Percentiles rank a stretch among this genome's conserved stretches.
These are phyloP conservation scores for Agonum fuliginosum DNA, from an alignment of 2,888 invertebrate species.

Conservation along the genomic window DNA sequence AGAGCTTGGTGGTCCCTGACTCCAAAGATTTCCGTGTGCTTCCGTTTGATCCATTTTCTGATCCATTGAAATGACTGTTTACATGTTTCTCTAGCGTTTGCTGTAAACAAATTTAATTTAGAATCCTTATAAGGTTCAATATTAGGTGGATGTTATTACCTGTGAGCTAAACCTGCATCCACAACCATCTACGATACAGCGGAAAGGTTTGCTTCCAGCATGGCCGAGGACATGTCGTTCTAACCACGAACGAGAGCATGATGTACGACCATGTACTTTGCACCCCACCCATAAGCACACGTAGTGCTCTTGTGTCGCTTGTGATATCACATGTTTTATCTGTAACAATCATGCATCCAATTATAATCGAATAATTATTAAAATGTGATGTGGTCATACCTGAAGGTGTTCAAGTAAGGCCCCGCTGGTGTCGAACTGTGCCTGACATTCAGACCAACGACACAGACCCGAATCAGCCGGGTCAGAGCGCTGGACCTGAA, in stretches of 20 bases:
- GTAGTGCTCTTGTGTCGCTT: conserved; percentile 88
- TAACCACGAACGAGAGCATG: conserved; percentile 94
- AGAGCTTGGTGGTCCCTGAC: conserved; percentile 84
- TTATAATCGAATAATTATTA: not conserved
- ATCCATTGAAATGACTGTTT: conserved; percentile 89
- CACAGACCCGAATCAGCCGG: conserved; percentile 75
- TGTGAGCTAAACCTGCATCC: conserved; percentile 90
- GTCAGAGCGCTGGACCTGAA: conserved; percentile 68
- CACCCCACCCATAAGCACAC: conserved; percentile 95
- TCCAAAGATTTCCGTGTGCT: conserved; percentile 83
- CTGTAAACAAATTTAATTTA: conserved; percentile 73
- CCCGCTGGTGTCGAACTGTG: conserved; percentile 85
- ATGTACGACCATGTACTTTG: conserved; percentile 94
- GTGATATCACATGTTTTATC: conserved; percentile 89
- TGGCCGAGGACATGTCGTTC: conserved; percentile 94
- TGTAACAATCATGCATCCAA: conserved; percentile 70
- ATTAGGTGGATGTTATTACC: conserved; percentile 74
- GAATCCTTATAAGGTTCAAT: not conserved
- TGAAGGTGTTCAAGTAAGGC: conserved; percentile 92
- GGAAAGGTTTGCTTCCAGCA: conserved; percentile 93
- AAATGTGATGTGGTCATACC: conserved; percentile 72
- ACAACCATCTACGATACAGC: conserved; percentile 96
- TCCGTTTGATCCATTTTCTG: conserved; percentile 78
- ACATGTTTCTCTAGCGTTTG: conserved; percentile 92
- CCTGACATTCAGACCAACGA: conserved; percentile 88